Evolutionary conservation across 2,888 invertebrate species (phyloP).

Genomic region (Chalcis sispes): DNA sequence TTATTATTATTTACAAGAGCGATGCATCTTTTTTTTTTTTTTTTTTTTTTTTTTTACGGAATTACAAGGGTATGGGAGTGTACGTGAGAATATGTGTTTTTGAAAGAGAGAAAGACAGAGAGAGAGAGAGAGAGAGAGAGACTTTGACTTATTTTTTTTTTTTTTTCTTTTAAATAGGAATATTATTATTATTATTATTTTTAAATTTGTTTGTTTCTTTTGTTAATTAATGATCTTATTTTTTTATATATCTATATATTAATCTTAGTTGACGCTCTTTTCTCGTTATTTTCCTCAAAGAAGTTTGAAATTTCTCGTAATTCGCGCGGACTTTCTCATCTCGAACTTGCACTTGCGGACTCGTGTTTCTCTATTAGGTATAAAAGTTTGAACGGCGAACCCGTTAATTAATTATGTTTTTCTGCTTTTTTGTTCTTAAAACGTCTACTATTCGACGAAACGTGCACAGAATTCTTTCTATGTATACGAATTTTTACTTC

Average conservation of each 20-base stretch:
- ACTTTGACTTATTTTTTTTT: no score
- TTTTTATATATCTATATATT: slow-evolving; percentile 12
- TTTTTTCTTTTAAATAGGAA: slow-evolving; percentile 29
- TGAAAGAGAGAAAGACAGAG: no score
- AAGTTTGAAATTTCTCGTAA: no score
- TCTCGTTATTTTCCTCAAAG: background rate
- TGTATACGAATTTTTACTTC: no score
- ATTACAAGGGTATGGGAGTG: slow-evolving; percentile 40
- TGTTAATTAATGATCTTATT: no score
- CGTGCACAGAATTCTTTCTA: no score
- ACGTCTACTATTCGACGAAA: no score
- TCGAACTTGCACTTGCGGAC: slow-evolving; percentile 19
- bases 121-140: no score
- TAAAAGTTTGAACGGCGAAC: slow-evolving; percentile 22
- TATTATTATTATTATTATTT: slow-evolving; percentile 20
- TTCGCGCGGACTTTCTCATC: background rate
- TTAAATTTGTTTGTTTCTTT: no score
- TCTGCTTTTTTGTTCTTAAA: no score
- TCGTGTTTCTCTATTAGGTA: background rate
- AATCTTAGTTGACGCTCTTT: slow-evolving; percentile 14
- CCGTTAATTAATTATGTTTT: background rate
- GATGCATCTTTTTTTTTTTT: no score
- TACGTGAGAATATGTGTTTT: slow-evolving; percentile 5
- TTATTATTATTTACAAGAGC: slow-evolving; percentile 58
- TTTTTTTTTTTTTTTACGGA: no score